Evolutionary conservation across 2,797 vertebrate species (phyloP).

Genomic region (Manis pentadactyla): DNA sequence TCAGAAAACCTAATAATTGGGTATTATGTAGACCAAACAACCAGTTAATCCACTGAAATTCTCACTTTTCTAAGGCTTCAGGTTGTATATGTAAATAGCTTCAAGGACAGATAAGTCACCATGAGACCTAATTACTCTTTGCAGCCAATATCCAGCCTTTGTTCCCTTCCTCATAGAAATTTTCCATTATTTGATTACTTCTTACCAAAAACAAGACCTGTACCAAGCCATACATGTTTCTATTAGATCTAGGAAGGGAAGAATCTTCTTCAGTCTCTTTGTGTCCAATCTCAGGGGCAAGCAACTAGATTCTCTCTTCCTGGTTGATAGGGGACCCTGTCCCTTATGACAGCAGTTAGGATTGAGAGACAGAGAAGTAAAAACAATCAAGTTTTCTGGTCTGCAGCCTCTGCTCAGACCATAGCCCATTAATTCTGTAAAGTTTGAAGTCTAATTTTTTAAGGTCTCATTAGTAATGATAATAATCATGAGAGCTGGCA

Average conservation of each 20-base stretch:
- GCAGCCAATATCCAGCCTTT: background rate
- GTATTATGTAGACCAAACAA: background rate
- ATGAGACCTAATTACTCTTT: background rate
- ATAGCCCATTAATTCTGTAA: background rate
- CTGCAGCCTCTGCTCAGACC: background rate
- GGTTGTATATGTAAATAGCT: background rate
- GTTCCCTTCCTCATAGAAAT: constrained; percentile 12
- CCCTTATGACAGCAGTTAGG: background rate
- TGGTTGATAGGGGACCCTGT: background rate
- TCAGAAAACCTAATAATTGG: background rate
- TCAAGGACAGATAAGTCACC: background rate
- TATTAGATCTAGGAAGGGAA: background rate
- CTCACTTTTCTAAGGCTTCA: constrained; percentile 11
- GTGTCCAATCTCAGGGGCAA: background rate
- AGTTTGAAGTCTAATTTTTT: background rate
- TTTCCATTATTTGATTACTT: constrained; percentile 21
- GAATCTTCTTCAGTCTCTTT: background rate
- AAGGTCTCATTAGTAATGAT: background rate
- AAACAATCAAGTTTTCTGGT: background rate
- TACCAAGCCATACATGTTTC: background rate
- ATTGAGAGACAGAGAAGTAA: background rate
- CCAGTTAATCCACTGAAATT: background rate
- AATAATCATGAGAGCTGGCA: background rate
- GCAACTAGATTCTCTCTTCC: background rate
- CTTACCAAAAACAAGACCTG: constrained; percentile 11